Evolutionary conservation across 2,888 invertebrate genomes (phyloP), one percentile per base, ranked within the genome.

Genomic region (Ochlodes sylvanus): DNA sequence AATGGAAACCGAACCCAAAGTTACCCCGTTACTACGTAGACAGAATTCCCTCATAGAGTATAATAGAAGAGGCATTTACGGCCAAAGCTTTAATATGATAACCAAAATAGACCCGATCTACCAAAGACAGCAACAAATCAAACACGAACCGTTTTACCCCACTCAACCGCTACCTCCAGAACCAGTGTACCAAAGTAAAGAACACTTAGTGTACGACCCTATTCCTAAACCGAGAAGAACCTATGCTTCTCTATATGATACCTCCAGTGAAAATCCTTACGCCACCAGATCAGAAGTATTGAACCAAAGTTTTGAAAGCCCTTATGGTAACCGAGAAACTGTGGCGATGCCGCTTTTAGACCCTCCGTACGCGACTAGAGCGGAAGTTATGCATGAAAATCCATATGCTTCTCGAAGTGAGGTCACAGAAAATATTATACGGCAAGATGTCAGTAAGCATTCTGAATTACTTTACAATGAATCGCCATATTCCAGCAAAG

Each of bases 101-200:
- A 94, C 94, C 83, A 93, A 93, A 88, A 94, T 94, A 86, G 94
- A 94, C 77, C 94, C 94, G 55, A 90, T 94, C 77, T 94, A 94
- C 91, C 94, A 94, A 92, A 91, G 93, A 87, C 90, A 89, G 69
- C 90, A 91, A 72, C 92, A 93, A 82, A 84, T 82, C 68, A 92
- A 90, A 79, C 93, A 93, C 69, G 93, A 94, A 86, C 91, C 92
- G 19, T 93, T 93, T 80, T 89, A 90, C 73, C 93, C 93, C 60
- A 87, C 91, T 60, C 93, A 92, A 85, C 90, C 92, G 55, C 84
- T 92, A 92, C 93, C 92, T 89, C 92, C 90, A 79, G 93, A 93
- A 84, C 93, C 93, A 66, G 75, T 89, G 75, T 93, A 93, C 90
- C 93, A 93, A 92, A 92, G 92, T 74, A 93, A 92, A 86, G 92